Percentiles rank a stretch among this genome's conserved stretches.
Evolutionary conservation across 2,888 invertebrate genomes (phyloP).

Genomic region (Ophion costatus): DNA sequence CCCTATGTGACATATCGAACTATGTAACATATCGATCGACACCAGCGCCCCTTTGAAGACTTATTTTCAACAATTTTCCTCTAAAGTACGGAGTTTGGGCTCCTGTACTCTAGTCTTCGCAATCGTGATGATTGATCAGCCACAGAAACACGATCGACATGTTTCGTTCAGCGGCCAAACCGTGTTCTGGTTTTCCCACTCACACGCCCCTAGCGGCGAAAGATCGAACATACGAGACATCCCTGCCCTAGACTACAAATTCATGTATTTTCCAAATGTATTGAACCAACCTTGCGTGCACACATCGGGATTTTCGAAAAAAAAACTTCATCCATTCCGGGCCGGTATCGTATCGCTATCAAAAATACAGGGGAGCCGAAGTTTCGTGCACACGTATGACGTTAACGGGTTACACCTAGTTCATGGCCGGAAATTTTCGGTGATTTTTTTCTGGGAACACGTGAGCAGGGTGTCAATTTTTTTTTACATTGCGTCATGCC

Average conservation of each 20-base stretch:
- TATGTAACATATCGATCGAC: no score
- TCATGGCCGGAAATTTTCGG: no score
- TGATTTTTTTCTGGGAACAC: no score
- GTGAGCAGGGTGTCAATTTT: no score
- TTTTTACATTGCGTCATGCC: no score
- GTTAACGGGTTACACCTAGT: no score
- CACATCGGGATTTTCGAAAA: not conserved
- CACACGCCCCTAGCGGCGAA: not conserved
- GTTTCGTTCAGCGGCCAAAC: not conserved
- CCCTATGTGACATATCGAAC: no score
- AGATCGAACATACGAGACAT: not conserved
- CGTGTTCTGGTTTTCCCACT: not conserved
- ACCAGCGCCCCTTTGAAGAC: no score
- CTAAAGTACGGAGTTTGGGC: not conserved
- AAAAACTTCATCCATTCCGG: not conserved
- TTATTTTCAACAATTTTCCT: no score
- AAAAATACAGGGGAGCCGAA: no score
- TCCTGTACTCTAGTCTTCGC: not conserved
- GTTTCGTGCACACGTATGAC: no score
- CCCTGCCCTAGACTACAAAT: not conserved
- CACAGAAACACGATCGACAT: not conserved
- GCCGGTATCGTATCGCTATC: not conserved
- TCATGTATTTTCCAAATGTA: not conserved
- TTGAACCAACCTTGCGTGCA: not conserved
- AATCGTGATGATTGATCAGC: not conserved